Evolutionary conservation across 2,888 invertebrate genomes (phyloP).

Genomic region (Limnephilus auricula): DNA sequence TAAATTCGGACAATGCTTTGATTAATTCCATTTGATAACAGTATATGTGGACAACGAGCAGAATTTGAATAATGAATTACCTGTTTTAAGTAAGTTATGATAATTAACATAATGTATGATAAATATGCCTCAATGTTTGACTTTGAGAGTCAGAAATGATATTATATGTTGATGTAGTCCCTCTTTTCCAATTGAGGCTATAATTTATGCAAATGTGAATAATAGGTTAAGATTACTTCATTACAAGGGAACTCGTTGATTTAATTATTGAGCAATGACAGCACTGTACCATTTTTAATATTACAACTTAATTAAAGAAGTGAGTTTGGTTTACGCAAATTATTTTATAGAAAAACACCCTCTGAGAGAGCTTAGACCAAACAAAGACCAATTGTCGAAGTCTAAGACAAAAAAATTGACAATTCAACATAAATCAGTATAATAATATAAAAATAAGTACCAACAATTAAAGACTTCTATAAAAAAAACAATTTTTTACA

Average conservation of each 20-base stretch:
- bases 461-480: no score
- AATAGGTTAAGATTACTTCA: no score
- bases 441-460: no score
- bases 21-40: neutral
- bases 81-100: neutral
- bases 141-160: neutral
- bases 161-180: neutral
- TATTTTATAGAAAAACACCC: no score
- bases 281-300: neutral
- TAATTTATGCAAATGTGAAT: neutral
- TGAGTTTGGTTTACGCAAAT: no score
- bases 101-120: neutral
- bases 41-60: neutral
- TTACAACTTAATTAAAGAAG: no score
- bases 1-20: constrained; percentile 11
- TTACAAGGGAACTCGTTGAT: neutral
- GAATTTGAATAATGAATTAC: neutral
- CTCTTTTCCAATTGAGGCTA: neutral
- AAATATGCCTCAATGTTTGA: neutral
- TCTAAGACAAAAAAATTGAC: no score
- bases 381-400: no score
- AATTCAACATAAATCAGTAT: no score
- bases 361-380: no score
- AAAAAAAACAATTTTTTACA: no score
- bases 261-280: neutral